Evolutionary conservation across 2,888 invertebrate genomes (phyloP).

Genomic region (Byasa hedistus): DNA sequence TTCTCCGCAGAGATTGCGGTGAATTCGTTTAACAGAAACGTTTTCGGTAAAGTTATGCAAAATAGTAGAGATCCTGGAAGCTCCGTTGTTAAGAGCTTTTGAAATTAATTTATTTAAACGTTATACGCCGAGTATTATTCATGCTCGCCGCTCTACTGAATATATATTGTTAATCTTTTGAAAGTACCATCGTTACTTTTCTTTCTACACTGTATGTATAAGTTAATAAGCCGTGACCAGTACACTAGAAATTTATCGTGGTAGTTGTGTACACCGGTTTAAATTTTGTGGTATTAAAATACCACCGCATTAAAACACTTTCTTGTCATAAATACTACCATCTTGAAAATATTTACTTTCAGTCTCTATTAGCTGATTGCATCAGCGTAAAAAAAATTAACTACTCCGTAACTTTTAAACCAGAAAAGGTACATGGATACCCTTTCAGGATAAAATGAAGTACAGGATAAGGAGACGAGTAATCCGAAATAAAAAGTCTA

Average conservation of each 20-base stretch:
- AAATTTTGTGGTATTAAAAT: background rate
- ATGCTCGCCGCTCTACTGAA: conserved; percentile 1
- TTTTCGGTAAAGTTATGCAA: conserved; percentile 17
- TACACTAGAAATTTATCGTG: background rate
- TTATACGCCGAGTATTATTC: conserved; percentile 3
- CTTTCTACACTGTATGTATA: background rate
- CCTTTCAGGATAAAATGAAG: too few relatives aligned
- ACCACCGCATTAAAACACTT: background rate
- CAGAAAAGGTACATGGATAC: too few relatives aligned
- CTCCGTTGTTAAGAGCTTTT: conserved; percentile 6
- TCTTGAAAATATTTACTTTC: too few relatives aligned
- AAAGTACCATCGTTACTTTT: conserved; percentile 5
- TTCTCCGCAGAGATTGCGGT: conserved; percentile 1
- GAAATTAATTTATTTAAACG: conserved; percentile 20
- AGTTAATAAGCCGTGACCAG: conserved; percentile 10
- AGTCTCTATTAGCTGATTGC: too few relatives aligned
- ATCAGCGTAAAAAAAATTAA: too few relatives aligned
- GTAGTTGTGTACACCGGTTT: background rate
- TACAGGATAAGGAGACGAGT: too few relatives aligned
- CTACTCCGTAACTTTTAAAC: too few relatives aligned
- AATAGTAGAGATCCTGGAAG: conserved; percentile 17
- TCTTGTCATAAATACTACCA: background rate
- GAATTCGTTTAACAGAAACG: conserved; percentile 18
- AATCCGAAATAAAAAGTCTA: too few relatives aligned
- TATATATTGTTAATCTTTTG: conserved; percentile 10